Percentiles rank a stretch among this genome's conserved stretches.
Conservation (phyloP, 2,113 vertebrate genomes). For the Bos javanicus region DNA sequence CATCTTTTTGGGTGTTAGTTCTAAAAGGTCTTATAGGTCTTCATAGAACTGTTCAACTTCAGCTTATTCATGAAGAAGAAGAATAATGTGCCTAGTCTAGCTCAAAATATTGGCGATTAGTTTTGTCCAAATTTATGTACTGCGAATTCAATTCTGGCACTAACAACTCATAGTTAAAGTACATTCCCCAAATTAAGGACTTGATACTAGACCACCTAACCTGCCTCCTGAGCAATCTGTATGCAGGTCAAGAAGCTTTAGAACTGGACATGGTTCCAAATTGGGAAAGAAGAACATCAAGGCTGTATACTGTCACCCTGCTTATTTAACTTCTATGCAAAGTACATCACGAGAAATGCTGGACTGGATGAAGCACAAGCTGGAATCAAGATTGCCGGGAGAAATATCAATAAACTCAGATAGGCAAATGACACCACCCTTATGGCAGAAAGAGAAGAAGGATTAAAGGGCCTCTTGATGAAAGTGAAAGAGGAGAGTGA, state of each 20-base stretch:
- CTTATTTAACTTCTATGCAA: background rate
- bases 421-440: background rate
- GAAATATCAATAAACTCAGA: background rate
- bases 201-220: background rate
- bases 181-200: background rate
- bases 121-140: background rate
- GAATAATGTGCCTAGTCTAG: background rate
- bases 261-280: background rate
- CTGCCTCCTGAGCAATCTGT: background rate
- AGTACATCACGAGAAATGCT: background rate
- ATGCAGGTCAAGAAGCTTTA: background rate
- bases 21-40: too few relatives aligned
- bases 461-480: background rate
- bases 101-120: background rate
- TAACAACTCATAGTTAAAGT: background rate
- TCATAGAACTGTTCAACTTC: too few relatives aligned
- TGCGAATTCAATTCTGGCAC: background rate
- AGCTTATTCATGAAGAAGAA: too few relatives aligned
- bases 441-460: accelerated
- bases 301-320: background rate
- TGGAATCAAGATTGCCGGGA: background rate
- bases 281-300: background rate
- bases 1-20: too few relatives aligned
- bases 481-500: background rate
- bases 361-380: background rate